Conservation (phyloP, 92 coral and sea anemone species). For the Heliopora coerulea region DNA sequence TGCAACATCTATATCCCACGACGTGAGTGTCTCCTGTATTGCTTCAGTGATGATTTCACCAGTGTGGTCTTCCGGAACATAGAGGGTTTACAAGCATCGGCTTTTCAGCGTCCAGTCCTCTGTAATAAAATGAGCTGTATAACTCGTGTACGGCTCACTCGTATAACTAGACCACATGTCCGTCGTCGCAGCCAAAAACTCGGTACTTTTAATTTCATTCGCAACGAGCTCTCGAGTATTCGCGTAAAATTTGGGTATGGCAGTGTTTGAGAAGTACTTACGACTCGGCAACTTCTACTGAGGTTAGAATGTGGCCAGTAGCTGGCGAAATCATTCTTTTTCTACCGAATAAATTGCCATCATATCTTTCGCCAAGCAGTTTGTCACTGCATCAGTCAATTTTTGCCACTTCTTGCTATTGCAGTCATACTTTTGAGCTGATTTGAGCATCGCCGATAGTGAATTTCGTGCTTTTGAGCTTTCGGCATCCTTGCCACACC, state of each 20-base stretch:
- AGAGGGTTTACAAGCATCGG: slow-evolving; percentile 14
- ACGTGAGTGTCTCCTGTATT: slow-evolving; percentile 2
- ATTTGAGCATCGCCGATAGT: neutral
- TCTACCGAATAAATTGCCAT: slow-evolving; percentile 18
- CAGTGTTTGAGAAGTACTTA: no score
- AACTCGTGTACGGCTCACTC: slow-evolving; percentile 12
- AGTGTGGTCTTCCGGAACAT: no score
- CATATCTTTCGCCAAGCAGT: slow-evolving; percentile 34
- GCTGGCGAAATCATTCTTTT: slow-evolving; percentile 18
- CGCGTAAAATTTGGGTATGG: no score
- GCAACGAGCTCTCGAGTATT: neutral
- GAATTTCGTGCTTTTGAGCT: slow-evolving; percentile 5
- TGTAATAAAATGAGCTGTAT: slow-evolving; percentile 9
- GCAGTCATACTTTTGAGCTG: slow-evolving; percentile 15
- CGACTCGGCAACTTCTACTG: slow-evolving; percentile 21
- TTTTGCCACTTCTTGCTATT: slow-evolving; percentile 10
- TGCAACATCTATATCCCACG: slow-evolving; percentile 2
- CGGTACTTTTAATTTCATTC: no score
- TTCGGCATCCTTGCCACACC: neutral
- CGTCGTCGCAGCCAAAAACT: slow-evolving; percentile 19
- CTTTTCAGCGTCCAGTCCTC: slow-evolving; percentile 21
- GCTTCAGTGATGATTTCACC: no score
- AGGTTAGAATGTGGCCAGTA: slow-evolving; percentile 1
- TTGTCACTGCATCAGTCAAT: no score
- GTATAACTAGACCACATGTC: slow-evolving; percentile 36